Percentiles rank a stretch among this genome's conserved stretches.
phyloP scores from a whole-genome alignment of 2,888 invertebrate species.

The Apodemia duryi region DNA sequence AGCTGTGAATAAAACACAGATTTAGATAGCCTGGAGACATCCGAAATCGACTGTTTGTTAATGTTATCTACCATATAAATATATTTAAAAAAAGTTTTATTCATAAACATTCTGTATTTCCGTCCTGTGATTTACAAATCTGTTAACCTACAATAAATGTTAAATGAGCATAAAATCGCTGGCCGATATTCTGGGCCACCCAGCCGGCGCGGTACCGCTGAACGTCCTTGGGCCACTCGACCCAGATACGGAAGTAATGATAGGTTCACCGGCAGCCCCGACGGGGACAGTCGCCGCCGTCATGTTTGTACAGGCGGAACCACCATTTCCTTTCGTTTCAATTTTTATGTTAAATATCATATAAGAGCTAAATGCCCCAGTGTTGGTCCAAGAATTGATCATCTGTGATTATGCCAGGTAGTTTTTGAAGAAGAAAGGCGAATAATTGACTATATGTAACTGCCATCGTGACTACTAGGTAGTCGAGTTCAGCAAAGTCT shows the following conservation, averaged over 20 bases:
- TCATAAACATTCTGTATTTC: background rate
- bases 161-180: background rate
- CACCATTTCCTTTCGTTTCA: background rate
- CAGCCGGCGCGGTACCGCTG: background rate
- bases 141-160: background rate
- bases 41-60: too few relatives aligned
- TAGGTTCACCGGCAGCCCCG: background rate
- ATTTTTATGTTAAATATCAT: too few relatives aligned
- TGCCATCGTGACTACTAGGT: too few relatives aligned
- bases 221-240: constrained; percentile 2
- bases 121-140: background rate
- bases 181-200: background rate
- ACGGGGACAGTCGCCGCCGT: background rate
- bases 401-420: too few relatives aligned
- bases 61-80: background rate
- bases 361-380: too few relatives aligned
- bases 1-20: too few relatives aligned
- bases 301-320: background rate
- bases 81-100: background rate
- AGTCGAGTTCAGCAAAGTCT: too few relatives aligned
- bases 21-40: too few relatives aligned
- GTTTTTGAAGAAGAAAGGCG: too few relatives aligned
- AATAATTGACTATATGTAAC: too few relatives aligned
- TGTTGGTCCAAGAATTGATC: too few relatives aligned
- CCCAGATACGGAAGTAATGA: background rate